A percentile compares a stretch with the other conserved stretches of the same genome.
These are phyloP conservation scores for Ferrisia virgata DNA, from an alignment of 2,888 invertebrate species.

Conservation along the genomic window DNA sequence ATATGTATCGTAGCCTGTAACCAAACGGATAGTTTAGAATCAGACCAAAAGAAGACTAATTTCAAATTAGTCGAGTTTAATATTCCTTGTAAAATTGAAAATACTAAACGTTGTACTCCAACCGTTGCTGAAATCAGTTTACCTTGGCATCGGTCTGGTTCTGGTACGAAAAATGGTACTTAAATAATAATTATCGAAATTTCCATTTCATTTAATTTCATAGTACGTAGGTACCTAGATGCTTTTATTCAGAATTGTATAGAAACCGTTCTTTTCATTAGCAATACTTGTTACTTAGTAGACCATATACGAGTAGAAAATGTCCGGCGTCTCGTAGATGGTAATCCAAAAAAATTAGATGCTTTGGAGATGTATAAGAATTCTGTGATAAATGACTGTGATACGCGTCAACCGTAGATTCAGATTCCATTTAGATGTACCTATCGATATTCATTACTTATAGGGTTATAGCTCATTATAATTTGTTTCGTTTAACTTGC, in stretches of 20 bases:
- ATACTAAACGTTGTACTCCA: slow-evolving; percentile 54
- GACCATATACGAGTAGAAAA: not conserved
- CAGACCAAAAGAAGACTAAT: slow-evolving; percentile 27
- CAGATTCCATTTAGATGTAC: too few relatives aligned
- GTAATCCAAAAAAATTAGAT: too few relatives aligned
- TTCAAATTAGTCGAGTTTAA: slow-evolving; percentile 12
- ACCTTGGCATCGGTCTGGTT: slow-evolving; percentile 75
- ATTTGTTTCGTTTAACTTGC: too few relatives aligned
- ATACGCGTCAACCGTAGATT: too few relatives aligned
- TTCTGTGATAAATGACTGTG: too few relatives aligned
- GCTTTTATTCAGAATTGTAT: not conserved
- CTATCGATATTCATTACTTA: too few relatives aligned
- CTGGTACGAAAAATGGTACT: slow-evolving; percentile 27
- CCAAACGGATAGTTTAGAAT: not conserved
- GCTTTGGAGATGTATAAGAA: too few relatives aligned
- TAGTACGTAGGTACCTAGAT: not conserved
- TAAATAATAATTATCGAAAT: not conserved
- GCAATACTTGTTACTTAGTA: too few relatives aligned
- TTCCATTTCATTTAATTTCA: not conserved
- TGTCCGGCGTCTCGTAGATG: not conserved
- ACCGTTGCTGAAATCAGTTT: slow-evolving; percentile 86
- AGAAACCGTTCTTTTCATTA: not conserved
- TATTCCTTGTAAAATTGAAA: slow-evolving; percentile 7
- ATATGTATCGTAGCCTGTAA: not conserved
- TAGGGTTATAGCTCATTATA: too few relatives aligned